Evolutionary conservation across 1,140 invertebrate genomes (phyloP).

Genomic region (Saccostrea glomerata): DNA sequence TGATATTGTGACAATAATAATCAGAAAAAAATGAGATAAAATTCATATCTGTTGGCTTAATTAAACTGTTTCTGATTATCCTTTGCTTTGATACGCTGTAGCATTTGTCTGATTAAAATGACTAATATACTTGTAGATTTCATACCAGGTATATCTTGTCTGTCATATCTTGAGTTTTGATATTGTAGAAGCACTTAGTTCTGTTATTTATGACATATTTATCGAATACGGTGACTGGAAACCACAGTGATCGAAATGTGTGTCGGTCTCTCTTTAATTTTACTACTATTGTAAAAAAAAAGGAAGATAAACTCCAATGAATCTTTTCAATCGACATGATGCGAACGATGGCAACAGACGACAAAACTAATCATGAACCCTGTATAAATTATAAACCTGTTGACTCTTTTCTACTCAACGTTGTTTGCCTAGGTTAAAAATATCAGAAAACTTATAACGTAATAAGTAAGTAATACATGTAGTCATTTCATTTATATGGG

Average conservation of each 20-base stretch:
- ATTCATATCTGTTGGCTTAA: slow-evolving; percentile 12
- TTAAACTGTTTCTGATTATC: not conserved
- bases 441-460: slow-evolving; percentile 45
- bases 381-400: slow-evolving; percentile 42
- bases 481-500: slow-evolving; percentile 54
- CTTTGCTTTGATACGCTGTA: not conserved
- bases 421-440: slow-evolving; percentile 48
- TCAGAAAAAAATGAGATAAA: slow-evolving; percentile 42
- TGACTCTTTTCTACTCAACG: slow-evolving; percentile 50
- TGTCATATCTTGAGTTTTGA: not conserved
- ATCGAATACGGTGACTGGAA: slow-evolving; percentile 45
- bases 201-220: slow-evolving; percentile 36
- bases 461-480: slow-evolving; percentile 44
- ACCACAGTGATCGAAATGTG: slow-evolving; percentile 33
- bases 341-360: slow-evolving; percentile 34
- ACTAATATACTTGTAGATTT: slow-evolving; percentile 38
- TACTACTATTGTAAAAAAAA: slow-evolving; percentile 49
- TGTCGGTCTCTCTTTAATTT: slow-evolving; percentile 18
- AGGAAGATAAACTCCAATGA: slow-evolving; percentile 54
- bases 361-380: slow-evolving; percentile 51
- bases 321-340: slow-evolving; percentile 51
- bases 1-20: slow-evolving; percentile 33
- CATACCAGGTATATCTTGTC: slow-evolving; percentile 48
- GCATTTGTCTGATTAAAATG: slow-evolving; percentile 32
- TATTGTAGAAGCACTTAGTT: slow-evolving; percentile 55